These are phyloP conservation scores for Aethes cnicana DNA, from an alignment of 2,888 invertebrate species.

Conservation along the genomic window DNA sequence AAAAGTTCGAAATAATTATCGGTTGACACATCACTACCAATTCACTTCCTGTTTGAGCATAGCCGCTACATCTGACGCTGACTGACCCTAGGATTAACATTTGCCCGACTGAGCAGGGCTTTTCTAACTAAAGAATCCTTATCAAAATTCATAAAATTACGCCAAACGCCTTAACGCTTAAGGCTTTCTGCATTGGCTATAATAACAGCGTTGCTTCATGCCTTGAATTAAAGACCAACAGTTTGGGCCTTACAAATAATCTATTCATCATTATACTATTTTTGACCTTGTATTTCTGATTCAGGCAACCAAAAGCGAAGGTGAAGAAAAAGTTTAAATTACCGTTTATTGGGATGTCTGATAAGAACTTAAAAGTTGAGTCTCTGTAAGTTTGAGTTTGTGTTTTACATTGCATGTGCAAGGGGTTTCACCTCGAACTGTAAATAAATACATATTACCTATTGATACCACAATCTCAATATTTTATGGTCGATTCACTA, in stretches of 20 bases:
- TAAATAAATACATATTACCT: constrained; percentile 26
- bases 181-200: constrained; percentile 8
- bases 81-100: no score
- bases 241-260: constrained; percentile 2
- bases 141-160: not conserved
- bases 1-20: no score
- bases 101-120: no score
- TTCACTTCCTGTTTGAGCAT: no score
- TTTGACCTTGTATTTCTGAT: constrained; percentile 45
- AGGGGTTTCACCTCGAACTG: constrained; percentile 15
- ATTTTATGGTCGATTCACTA: constrained; percentile 24
- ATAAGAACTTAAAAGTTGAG: constrained; percentile 66
- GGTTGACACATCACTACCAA: no score
- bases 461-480: constrained; percentile 16
- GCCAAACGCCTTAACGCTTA: constrained; percentile 7
- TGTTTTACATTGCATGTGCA: constrained; percentile 37
- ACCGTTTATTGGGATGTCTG: constrained; percentile 64
- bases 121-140: no score
- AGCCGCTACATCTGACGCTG: no score
- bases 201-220: constrained; percentile 14
- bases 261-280: constrained; percentile 22
- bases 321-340: constrained; percentile 62
- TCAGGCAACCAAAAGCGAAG: constrained; percentile 62
- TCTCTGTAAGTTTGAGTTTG: constrained; percentile 66
- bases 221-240: not conserved